Evolutionary conservation across 2,113 vertebrate species (phyloP), one percentile per base, ranked within the genome.

Genomic region (Oreochromis tanganicae): DNA sequence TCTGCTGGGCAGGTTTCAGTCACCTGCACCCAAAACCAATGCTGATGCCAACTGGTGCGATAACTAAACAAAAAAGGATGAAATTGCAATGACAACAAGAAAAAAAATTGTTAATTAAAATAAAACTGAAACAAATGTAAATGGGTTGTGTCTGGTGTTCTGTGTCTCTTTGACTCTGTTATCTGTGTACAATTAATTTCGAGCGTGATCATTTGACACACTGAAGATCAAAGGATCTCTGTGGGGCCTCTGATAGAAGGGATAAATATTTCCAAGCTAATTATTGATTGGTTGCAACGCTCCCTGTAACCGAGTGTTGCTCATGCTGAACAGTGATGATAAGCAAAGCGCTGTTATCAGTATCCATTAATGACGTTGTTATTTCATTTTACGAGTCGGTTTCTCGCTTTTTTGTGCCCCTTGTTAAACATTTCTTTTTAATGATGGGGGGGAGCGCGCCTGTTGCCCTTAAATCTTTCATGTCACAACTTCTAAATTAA

Each of bases 221-320:
- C 85, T 48, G 54, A 84, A 85, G 88, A 95, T 96, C 87, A 95
- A 91, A 95, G 85, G 43, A 90, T 94, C 84, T 90, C 86, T 24
- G 57, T 56, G 81, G 80, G 81, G 87, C 12, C 59, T 84, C 85
- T 91, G 91, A 90, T 93, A 86, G 84, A 81, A 85, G 32, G 93
- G 85, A 84, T 87, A 90, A 85, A 89, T 90, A 87, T 93, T 90
- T 89, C 88, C 41, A 83, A 87, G 86, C 89, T 93, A 92, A 93
- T 95, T 95, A 95, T 95, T 95, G 94, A 95, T 95, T 91, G 57
- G 88, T 82, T 86, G 85, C 89, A 93, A 55, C 14, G n/a, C 75
- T 73, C 29, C 32, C 83, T 88, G 55, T 63, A 85, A 87, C 81
- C 11, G 56, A 32, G n/a, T 86, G 87, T 82, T 89, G 54, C 89